A percentile compares a stretch with the other conserved stretches of the same genome.
Evolutionary conservation across 2,797 vertebrate species (phyloP).

Genomic region (Alfaro cultratus): DNA sequence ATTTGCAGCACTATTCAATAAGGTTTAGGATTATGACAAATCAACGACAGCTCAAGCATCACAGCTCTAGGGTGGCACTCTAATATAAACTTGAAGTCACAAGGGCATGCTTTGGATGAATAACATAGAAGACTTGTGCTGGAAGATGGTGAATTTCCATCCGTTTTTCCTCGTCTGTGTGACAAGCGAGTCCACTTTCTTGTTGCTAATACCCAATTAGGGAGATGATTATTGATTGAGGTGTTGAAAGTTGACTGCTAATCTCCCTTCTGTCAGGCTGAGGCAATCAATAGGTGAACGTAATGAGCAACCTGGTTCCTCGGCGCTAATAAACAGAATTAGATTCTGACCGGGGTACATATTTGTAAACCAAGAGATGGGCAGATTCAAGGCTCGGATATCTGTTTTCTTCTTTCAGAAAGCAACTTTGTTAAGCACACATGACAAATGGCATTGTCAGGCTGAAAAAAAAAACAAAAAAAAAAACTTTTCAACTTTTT

Average conservation of each 20-base stretch:
- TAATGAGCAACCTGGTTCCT: slow-evolving; percentile 75
- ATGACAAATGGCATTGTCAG: neutral
- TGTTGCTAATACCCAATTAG: slow-evolving; percentile 82
- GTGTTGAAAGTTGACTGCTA: slow-evolving; percentile 80
- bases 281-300: slow-evolving; percentile 69
- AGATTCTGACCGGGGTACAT: slow-evolving; percentile 58
- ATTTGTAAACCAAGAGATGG: slow-evolving; percentile 45
- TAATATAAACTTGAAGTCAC: slow-evolving; percentile 51
- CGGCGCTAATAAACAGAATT: slow-evolving; percentile 66
- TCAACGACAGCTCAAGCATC: slow-evolving; percentile 25
- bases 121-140: slow-evolving; percentile 28
- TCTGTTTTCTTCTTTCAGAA: slow-evolving; percentile 16
- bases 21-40: slow-evolving; percentile 50
- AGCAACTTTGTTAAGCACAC: slow-evolving; percentile 1
- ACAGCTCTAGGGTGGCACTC: slow-evolving; percentile 20
- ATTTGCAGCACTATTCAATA: slow-evolving; percentile 48
- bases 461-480: neutral
- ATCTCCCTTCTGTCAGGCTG: slow-evolving; percentile 74
- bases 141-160: slow-evolving; percentile 41
- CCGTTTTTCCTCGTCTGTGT: slow-evolving; percentile 68
- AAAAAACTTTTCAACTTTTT: neutral
- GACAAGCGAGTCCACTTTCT: slow-evolving; percentile 74
- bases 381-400: slow-evolving; percentile 19
- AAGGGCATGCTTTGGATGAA: slow-evolving; percentile 48
- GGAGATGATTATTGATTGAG: slow-evolving; percentile 83